Conservation (phyloP, 1,140 invertebrate species). For the Drosophila ironensis region DNA sequence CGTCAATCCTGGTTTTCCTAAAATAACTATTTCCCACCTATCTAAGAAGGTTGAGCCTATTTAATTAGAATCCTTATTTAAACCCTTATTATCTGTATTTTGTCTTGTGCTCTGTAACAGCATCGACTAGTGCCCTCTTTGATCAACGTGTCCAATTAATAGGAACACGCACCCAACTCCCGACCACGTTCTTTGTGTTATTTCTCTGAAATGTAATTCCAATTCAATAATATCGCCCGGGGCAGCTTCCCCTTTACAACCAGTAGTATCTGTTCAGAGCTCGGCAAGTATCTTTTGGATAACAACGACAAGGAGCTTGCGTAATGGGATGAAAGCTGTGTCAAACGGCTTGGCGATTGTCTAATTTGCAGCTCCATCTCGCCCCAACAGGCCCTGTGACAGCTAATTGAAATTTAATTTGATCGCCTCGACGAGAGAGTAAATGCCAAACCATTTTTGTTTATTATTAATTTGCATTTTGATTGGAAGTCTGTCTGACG, state of each 20-base stretch:
- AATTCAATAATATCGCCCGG: not conserved
- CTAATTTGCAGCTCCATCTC: constrained; percentile 14
- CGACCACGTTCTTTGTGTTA: not conserved
- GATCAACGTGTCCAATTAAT: too few relatives aligned
- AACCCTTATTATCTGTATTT: too few relatives aligned
- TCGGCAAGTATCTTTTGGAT: constrained; percentile 10
- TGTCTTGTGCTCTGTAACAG: too few relatives aligned
- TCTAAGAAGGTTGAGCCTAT: too few relatives aligned
- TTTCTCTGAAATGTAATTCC: not conserved
- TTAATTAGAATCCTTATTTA: too few relatives aligned
- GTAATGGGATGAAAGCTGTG: not conserved
- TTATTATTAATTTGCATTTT: constrained; percentile 81
- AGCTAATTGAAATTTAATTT: constrained; percentile 63
- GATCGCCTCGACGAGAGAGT: constrained; percentile 10
- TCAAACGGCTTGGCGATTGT: constrained; percentile 16
- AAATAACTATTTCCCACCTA: too few relatives aligned
- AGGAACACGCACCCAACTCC: not conserved
- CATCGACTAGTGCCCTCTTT: too few relatives aligned
- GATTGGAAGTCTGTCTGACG: constrained; percentile 64
- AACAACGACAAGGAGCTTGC: constrained; percentile 12
- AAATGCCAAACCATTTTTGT: constrained; percentile 70
- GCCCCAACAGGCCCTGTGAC: constrained; percentile 37
- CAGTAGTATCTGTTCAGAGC: not conserved
- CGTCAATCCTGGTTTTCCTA: too few relatives aligned
- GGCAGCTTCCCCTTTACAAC: not conserved